These are phyloP conservation scores for Drosophila kuntzei DNA, from an alignment of 2,888 invertebrate species.

Conservation along the genomic window DNA sequence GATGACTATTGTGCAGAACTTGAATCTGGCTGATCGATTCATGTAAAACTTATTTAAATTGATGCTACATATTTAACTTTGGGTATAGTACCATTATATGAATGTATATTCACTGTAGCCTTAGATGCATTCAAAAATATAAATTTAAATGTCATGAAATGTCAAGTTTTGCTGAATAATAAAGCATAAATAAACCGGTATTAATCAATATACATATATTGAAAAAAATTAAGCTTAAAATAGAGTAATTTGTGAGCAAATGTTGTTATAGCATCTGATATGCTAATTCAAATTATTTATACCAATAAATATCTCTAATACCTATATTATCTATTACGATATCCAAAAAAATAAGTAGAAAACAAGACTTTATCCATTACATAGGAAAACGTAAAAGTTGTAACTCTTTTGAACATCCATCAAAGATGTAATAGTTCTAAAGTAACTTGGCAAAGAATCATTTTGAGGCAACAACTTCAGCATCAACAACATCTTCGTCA, in stretches of 20 bases:
- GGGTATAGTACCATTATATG: not conserved
- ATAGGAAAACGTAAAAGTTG: not conserved
- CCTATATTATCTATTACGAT: no score
- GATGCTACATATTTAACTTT: not conserved
- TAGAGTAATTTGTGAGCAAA: no score
- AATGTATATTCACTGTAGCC: not conserved
- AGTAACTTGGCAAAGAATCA: not conserved
- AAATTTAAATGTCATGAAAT: not conserved
- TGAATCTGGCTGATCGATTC: conserved; percentile 56
- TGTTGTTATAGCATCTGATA: no score
- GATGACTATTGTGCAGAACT: conserved; percentile 65
- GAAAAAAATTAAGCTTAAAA: no score
- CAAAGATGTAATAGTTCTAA: not conserved
- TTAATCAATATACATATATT: no score
- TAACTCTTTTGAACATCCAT: not conserved
- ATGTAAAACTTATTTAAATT: not conserved
- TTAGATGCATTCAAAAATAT: not conserved
- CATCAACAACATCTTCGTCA: conserved; percentile 23
- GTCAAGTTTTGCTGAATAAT: not conserved
- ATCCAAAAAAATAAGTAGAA: no score
- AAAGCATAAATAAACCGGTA: not conserved
- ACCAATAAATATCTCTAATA: no score
- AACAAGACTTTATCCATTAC: not conserved
- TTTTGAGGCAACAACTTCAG: conserved; percentile 13
- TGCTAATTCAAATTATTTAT: no score